These are phyloP conservation scores for Thereva nobilitata DNA, from an alignment of 2,888 invertebrate genomes.

Conservation along the genomic window DNA sequence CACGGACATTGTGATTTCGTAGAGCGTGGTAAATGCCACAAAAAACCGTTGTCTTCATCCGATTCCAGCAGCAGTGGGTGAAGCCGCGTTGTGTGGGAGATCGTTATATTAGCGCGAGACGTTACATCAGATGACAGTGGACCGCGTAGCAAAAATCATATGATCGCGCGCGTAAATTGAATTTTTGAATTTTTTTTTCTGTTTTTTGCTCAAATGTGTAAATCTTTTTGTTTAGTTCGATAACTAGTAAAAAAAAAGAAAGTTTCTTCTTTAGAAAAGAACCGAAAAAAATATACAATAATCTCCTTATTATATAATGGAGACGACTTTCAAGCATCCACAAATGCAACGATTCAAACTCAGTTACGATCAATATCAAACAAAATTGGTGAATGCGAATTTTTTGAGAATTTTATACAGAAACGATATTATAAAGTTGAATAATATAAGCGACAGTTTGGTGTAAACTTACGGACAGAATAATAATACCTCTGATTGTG, in stretches of 20 bases:
- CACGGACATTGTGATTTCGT: too few species aligned
- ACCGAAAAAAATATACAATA: neutral
- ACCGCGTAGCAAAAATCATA: too few species aligned
- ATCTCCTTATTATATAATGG: slow-evolving; percentile 23
- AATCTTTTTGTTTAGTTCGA: too few species aligned
- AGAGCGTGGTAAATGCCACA: too few species aligned
- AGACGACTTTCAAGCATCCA: slow-evolving; percentile 6
- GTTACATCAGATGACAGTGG: too few species aligned
- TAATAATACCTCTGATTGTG: neutral
- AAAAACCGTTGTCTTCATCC: too few species aligned
- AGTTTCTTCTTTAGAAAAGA: neutral
- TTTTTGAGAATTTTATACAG: slow-evolving; percentile 21
- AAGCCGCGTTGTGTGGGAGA: too few species aligned
- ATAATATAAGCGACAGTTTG: slow-evolving; percentile 1
- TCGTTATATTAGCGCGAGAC: too few species aligned
- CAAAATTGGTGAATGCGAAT: slow-evolving; percentile 23
- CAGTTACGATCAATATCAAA: slow-evolving; percentile 9
- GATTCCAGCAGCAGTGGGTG: too few species aligned
- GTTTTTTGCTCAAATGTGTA: too few species aligned
- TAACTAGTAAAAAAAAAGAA: neutral
- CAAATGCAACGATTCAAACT: slow-evolving; percentile 15
- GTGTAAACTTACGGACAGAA: slow-evolving; percentile 12
- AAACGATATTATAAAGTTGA: slow-evolving; percentile 23
- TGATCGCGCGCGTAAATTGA: too few species aligned
- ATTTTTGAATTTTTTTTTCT: too few species aligned